A percentile compares a stretch with the other conserved stretches of the same genome.
These are phyloP conservation scores for Ptychoptera albimana DNA, from an alignment of 2,888 invertebrate genomes.

Conservation along the genomic window DNA sequence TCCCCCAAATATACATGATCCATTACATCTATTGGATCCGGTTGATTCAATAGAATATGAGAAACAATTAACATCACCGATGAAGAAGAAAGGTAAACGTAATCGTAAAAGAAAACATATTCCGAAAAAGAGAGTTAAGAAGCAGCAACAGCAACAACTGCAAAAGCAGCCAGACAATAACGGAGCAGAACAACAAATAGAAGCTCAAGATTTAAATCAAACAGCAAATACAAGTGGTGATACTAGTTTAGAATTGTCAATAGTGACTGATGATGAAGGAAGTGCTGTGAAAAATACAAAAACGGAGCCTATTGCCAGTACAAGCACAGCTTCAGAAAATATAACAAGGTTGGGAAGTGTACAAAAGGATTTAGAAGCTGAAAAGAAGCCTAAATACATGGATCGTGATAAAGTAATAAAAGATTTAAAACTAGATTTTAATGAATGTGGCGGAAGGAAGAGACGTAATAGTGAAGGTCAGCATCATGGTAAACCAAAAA, in stretches of 20 bases:
- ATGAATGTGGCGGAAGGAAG: slow-evolving; percentile 19
- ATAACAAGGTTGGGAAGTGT: too few species aligned
- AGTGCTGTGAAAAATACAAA: not conserved
- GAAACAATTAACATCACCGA: slow-evolving; percentile 56
- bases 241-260: not conserved
- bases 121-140: slow-evolving; percentile 11
- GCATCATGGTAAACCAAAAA: slow-evolving; percentile 28
- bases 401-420: slow-evolving; percentile 22
- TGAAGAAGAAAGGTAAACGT: slow-evolving; percentile 36
- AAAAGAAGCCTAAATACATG: not conserved
- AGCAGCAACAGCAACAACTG: slow-evolving; percentile 27
- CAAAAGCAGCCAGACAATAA: slow-evolving; percentile 8
- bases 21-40: slow-evolving; percentile 69
- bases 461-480: slow-evolving; percentile 28
- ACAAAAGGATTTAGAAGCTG: not conserved
- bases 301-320: not conserved
- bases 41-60: slow-evolving; percentile 70
- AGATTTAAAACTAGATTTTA: slow-evolving; percentile 26
- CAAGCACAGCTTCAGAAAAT: too few species aligned
- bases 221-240: not conserved
- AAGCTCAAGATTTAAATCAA: not conserved
- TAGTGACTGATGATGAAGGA: not conserved
- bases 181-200: slow-evolving; percentile 1
- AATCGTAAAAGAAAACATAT: slow-evolving; percentile 46
- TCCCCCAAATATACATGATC: slow-evolving; percentile 84